Base-by-base conservation (phyloP, 2,888 invertebrate species). In the Acleris sparsana region DNA sequence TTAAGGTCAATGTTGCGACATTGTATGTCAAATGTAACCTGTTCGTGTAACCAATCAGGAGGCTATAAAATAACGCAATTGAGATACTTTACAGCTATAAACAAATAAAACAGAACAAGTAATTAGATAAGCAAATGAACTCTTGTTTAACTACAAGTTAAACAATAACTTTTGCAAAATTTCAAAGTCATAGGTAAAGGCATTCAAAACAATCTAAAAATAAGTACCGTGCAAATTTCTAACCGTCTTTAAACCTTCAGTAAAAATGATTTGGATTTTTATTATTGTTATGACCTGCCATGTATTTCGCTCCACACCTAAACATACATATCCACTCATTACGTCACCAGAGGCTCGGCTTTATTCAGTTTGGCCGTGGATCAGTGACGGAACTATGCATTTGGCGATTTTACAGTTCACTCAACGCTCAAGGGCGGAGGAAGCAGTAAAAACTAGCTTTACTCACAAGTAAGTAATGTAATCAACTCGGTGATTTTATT, bases 331-430 rank as follows among this genome's bases (percentile, higher is more conserved):
- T 18, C n/a, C 17, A 59, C 29, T 25, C 7, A 49, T 64, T 59
- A 64, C 64, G 64, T 60, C 59, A 64, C 11, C 22, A 59, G 53
- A 61, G 51, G 55, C 55, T 61, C 22, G 65, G 65, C 56, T 43
- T 16, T 44, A 55, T 55, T 39, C 29, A 53, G 48, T 55, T 64
- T 25, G 59, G 53, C 29, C 17, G 20, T 51, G 43, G 49, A 53
- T 52, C 56, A 46, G 62, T 52, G 61, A 66, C 66, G 66, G 66
- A 66, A 66, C 66, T 62, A 57, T 66, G 66, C 62, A 62, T 66
- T 66, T 66, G 39, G 46, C 52, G 53, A 66, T 67, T 67, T 67
- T 67, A 58, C 62, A 48, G 25, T 62, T 52, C 25, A 25, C 5
- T 25, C 62, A 62, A 62, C 25, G 43, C 43, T 49, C 62, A 62